Percentiles rank a stretch among this genome's conserved stretches.
Evolutionary conservation across 2,797 vertebrate genomes (phyloP).

Genomic region (Poeciliopsis presidionis): DNA sequence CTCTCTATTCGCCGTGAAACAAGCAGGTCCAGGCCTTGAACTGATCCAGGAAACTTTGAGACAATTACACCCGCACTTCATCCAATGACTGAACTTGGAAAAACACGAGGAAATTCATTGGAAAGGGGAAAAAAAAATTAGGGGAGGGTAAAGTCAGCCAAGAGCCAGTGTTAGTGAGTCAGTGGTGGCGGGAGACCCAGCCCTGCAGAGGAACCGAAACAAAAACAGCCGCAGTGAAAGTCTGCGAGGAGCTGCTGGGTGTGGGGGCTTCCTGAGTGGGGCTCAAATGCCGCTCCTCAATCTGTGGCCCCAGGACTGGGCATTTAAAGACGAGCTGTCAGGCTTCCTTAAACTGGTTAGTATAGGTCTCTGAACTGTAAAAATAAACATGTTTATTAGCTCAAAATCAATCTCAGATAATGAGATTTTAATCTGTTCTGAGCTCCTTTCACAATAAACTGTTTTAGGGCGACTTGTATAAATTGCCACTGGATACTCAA

Average conservation of each 20-base stretch:
- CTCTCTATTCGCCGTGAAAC: slow-evolving; percentile 47
- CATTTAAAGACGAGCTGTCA: slow-evolving; percentile 22
- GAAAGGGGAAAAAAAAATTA: slow-evolving; percentile 29
- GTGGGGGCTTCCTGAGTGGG: slow-evolving; percentile 44
- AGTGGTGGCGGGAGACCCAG: slow-evolving; percentile 71
- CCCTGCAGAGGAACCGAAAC: slow-evolving; percentile 68
- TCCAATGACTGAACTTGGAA: slow-evolving; percentile 67
- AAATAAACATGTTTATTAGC: no score
- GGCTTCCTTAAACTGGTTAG: no score
- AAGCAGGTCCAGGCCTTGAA: slow-evolving; percentile 57
- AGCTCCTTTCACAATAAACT: no score
- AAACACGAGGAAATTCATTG: slow-evolving; percentile 69
- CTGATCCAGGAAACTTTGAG: slow-evolving; percentile 79
- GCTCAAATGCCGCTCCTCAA: slow-evolving; percentile 23
- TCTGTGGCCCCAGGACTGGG: slow-evolving; percentile 29
- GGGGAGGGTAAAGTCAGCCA: slow-evolving; percentile 56
- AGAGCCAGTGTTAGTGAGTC: slow-evolving; percentile 69
- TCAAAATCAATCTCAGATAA: no score
- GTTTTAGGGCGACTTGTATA: no score
- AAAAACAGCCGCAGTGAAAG: slow-evolving; percentile 44
- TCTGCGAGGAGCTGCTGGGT: slow-evolving; percentile 32
- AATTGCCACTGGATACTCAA: no score
- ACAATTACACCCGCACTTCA: slow-evolving; percentile 71
- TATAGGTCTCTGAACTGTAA: no score
- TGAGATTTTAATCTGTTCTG: no score